Percentiles rank a stretch among this genome's conserved stretches.
Conservation (phyloP, 2,888 invertebrate species). For the Cyclophora punctaria region DNA sequence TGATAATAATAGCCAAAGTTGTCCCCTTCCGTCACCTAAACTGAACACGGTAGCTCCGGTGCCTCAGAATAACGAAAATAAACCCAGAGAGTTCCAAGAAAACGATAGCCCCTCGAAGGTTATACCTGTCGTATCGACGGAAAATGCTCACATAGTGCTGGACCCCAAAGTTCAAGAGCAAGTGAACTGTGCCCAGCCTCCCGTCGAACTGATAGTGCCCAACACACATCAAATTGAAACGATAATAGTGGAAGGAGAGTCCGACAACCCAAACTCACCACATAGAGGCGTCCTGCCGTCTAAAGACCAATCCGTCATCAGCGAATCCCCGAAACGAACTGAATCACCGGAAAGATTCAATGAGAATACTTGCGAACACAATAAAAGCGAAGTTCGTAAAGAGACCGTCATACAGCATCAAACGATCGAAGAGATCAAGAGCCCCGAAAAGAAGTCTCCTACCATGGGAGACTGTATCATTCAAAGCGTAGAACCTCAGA, state of each 20-base stretch:
- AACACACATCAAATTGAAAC: slow-evolving; percentile 58
- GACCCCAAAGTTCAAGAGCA: slow-evolving; percentile 56
- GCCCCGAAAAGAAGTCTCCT: slow-evolving; percentile 53
- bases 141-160: slow-evolving; percentile 62
- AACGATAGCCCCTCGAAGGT: slow-evolving; percentile 60
- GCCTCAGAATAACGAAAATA: slow-evolving; percentile 40
- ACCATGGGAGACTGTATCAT: slow-evolving; percentile 55
- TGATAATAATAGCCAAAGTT: slow-evolving; percentile 68
- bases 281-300: slow-evolving; percentile 37
- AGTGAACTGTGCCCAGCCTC: slow-evolving; percentile 33
- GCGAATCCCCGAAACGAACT: slow-evolving; percentile 47
- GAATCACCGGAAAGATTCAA: slow-evolving; percentile 46
- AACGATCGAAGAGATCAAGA: slow-evolving; percentile 47
- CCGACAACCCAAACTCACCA: slow-evolving; percentile 47
- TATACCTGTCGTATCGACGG: slow-evolving; percentile 59
- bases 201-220: slow-evolving; percentile 49
- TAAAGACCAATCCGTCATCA: slow-evolving; percentile 50
- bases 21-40: slow-evolving; percentile 65
- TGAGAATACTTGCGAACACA: slow-evolving; percentile 40
- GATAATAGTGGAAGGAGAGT: slow-evolving; percentile 60
- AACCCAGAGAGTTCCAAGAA: slow-evolving; percentile 53
- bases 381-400: slow-evolving; percentile 55
- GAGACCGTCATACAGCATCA: slow-evolving; percentile 69
- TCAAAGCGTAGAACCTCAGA: slow-evolving; percentile 53
- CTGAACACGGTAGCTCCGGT: slow-evolving; percentile 42